These are phyloP conservation scores for Spinibarbus caldwelli DNA, from an alignment of 2,797 vertebrate genomes.

Conservation along the genomic window DNA sequence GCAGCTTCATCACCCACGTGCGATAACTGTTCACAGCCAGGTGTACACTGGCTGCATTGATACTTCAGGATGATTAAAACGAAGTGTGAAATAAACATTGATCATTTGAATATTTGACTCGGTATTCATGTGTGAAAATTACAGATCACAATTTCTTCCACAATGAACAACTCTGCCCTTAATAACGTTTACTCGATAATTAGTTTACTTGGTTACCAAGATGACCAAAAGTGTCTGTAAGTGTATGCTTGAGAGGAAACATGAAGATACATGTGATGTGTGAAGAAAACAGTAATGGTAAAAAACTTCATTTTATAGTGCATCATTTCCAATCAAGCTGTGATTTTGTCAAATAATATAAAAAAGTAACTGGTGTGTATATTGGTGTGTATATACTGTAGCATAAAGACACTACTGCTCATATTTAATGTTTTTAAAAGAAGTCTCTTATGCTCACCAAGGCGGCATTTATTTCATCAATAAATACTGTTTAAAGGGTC, in stretches of 20 bases:
- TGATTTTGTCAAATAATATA: not conserved
- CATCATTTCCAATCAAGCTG: not conserved
- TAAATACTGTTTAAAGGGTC: no score
- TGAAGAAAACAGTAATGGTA: not conserved
- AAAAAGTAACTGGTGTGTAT: not conserved
- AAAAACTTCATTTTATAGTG: not conserved
- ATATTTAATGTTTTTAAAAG: not conserved
- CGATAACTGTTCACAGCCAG: slow-evolving; percentile 6
- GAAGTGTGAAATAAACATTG: not conserved
- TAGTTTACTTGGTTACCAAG: no score
- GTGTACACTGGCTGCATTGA: not conserved
- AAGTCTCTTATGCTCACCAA: not conserved
- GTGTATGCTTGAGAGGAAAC: not conserved
- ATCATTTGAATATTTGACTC: not conserved
- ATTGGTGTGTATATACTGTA: no score
- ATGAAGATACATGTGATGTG: not conserved
- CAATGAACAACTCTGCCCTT: not conserved
- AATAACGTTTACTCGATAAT: no score
- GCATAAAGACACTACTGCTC: not conserved
- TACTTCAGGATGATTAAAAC: not conserved
- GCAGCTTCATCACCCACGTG: slow-evolving; percentile 18
- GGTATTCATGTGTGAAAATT: not conserved
- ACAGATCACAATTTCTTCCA: not conserved
- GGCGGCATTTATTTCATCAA: not conserved
- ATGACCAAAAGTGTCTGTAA: no score